Conservation (phyloP, 2,113 vertebrate genomes). For the Bufo gargarizans region DNA sequence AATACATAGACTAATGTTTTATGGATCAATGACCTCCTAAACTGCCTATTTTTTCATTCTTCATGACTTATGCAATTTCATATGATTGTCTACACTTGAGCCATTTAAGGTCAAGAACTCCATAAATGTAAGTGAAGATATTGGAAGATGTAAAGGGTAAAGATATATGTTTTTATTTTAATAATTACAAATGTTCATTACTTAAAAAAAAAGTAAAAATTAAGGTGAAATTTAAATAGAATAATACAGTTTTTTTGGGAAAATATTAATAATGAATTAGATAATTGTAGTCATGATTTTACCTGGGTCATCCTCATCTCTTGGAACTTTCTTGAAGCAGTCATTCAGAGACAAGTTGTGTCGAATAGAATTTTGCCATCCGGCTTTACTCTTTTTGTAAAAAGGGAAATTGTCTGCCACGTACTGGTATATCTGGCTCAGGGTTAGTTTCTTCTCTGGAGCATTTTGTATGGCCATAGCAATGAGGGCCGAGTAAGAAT, state of each 20-base stretch:
- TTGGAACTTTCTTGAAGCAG: slow-evolving; percentile 94
- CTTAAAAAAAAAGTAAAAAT: neutral
- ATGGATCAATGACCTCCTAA: neutral
- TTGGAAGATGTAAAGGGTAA: neutral
- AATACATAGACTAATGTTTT: neutral
- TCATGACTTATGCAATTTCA: neutral
- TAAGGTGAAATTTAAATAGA: neutral
- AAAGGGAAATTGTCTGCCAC: slow-evolving; percentile 97
- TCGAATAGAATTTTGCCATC: slow-evolving; percentile 93
- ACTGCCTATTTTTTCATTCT: neutral
- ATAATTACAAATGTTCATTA: neutral
- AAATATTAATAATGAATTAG: neutral
- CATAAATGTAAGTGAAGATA: neutral
- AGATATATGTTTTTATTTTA: neutral
- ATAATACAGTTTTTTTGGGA: neutral
- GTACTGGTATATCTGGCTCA: slow-evolving; percentile 96
- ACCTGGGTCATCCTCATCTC: slow-evolving; percentile 98
- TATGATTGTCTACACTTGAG: neutral
- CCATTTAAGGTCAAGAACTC: neutral
- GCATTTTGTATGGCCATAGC: slow-evolving; percentile 98
- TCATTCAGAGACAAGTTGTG: slow-evolving; percentile 94
- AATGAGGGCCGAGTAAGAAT: slow-evolving; percentile 96
- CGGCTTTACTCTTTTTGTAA: slow-evolving; percentile 95
- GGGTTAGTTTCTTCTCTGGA: slow-evolving; percentile 90
- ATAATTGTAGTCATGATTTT: slow-evolving; percentile 55